Base-by-base conservation (phyloP, 2,888 invertebrate species). In the Polylopha cassiicola region DNA sequence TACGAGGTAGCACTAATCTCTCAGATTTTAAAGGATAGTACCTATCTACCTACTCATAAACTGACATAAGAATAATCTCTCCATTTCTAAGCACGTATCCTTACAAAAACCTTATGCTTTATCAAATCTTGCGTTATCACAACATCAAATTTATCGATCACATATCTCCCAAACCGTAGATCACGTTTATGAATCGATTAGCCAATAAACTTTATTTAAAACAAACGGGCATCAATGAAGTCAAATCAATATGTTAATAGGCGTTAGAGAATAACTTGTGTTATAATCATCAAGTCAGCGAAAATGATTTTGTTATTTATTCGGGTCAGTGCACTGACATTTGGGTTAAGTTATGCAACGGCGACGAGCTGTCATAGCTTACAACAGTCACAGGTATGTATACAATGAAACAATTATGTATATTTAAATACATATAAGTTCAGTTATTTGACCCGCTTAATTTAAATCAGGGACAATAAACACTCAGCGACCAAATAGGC, bases 311-410 rank as follows among this genome's bases (percentile, higher is more conserved):
- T 39, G 18, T 29, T 68, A 27, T 7, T 73, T 6, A 46, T 73
- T 29, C 55, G 50, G 23, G 39, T 74, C 15, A 64, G 70, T 58
- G 62, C 53, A 13, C 28, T 79, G 7, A 51, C 55, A 1, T 39
- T 77, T 22, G 65, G 66, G 1, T 14, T 72, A 1, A 55, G 70
- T 47, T 58, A 65, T 55, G 79, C 67, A 7, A 63, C 66, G 2
- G 44, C 59, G 1, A 51, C 65, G 0, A 62, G 47, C 27, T 69
- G 72, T 31, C 61, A 65, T 9, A 65, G 58, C 27, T 39, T 66
- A 21, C 77, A 73, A 18, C 71, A 75, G 31, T 61, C 81, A 24
- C 81, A 82, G 59, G 82, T 81, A 58, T 67, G 55, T 50, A n/a
- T n/a, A n/a, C n/a, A n/a, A n/a, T n/a, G n/a, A n/a, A n/a, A n/a